A percentile compares a stretch with the other conserved stretches of the same genome.
These are phyloP conservation scores for Plagodis pulveraria DNA, from an alignment of 2,888 invertebrate species.

Conservation along the genomic window DNA sequence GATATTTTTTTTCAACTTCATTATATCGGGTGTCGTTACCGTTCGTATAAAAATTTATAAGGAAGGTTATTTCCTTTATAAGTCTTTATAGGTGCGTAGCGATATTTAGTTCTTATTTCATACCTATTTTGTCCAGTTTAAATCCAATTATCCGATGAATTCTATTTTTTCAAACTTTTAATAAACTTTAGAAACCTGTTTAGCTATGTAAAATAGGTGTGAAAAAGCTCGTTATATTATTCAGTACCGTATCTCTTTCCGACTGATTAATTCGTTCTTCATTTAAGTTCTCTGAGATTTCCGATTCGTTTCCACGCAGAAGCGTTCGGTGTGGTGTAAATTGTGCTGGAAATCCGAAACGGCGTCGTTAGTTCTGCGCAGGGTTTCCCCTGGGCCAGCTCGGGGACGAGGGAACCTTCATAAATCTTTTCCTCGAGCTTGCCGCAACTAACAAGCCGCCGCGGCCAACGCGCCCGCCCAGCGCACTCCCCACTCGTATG, in stretches of 20 bases:
- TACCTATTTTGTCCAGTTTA: too few relatives aligned
- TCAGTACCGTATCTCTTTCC: constrained; percentile 54
- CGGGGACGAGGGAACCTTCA: constrained; percentile 75
- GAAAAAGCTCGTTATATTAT: constrained; percentile 56
- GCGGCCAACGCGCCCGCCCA: constrained; percentile 42
- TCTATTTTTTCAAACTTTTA: too few relatives aligned
- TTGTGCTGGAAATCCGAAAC: constrained; percentile 80
- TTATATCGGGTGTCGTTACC: too few relatives aligned
- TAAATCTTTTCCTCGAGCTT: constrained; percentile 80
- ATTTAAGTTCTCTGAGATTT: constrained; percentile 70
- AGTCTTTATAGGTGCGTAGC: background rate
- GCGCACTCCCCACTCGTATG: constrained; percentile 43
- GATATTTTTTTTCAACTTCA: too few relatives aligned
- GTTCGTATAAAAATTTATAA: too few relatives aligned
- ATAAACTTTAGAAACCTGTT: constrained; percentile 1
- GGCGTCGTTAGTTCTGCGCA: constrained; percentile 78
- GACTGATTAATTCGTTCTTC: constrained; percentile 68
- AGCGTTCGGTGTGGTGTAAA: constrained; percentile 71
- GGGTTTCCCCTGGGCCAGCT: constrained; percentile 74
- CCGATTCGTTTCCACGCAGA: constrained; percentile 56
- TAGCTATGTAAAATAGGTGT: constrained; percentile 40
- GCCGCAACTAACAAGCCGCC: constrained; percentile 78
- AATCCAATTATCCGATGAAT: too few relatives aligned
- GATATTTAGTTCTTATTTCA: background rate
- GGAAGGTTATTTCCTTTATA: background rate